Evolutionary conservation across 2,888 invertebrate genomes (phyloP).

Genomic region (Lypha dubia): DNA sequence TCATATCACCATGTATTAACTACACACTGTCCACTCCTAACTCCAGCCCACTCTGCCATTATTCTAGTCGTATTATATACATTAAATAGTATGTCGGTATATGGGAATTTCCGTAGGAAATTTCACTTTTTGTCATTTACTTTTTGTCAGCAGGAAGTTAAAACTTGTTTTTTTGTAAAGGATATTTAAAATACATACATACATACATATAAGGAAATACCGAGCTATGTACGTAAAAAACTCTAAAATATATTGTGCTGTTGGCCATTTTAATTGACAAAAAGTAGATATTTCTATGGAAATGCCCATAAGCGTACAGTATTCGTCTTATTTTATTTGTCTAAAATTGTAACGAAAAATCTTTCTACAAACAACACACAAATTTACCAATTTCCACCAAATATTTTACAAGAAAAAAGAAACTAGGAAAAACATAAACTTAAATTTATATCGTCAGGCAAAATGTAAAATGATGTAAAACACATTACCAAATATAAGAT

Average conservation of each 20-base stretch:
- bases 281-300: too few relatives aligned
- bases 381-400: slow-evolving; percentile 60
- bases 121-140: too few relatives aligned
- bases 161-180: too few relatives aligned
- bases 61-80: slow-evolving; percentile 59
- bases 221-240: too few relatives aligned
- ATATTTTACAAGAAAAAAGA: slow-evolving; percentile 33
- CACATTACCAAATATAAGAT: background rate
- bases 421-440: background rate
- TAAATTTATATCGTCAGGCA: background rate
- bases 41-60: background rate
- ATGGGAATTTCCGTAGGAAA: too few relatives aligned
- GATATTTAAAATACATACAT: too few relatives aligned
- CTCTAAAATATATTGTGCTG: too few relatives aligned
- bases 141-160: too few relatives aligned
- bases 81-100: too few relatives aligned
- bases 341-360: background rate
- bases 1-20: slow-evolving; percentile 61
- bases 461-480: background rate
- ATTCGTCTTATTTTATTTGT: slow-evolving; percentile 73
- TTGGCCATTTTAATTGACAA: too few relatives aligned
- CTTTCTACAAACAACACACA: slow-evolving; percentile 65
- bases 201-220: too few relatives aligned
- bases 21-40: slow-evolving; percentile 53
- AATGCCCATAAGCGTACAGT: slow-evolving; percentile 10